Conservation (phyloP, 2,113 vertebrate species). For the Riparia riparia region DNA sequence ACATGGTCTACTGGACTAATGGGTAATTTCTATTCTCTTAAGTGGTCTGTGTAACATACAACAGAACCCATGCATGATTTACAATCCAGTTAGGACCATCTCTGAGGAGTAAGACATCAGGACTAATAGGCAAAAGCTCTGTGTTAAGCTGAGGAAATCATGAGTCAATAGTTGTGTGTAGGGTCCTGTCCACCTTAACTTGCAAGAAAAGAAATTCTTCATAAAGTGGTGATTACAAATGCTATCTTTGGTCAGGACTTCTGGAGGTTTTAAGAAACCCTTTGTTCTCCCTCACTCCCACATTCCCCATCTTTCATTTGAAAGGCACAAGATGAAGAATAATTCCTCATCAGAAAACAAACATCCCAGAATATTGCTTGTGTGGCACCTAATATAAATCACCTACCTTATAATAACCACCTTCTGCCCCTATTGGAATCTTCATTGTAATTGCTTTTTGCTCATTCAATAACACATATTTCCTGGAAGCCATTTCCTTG, state of each 20-base stretch:
- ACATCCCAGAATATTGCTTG: background rate
- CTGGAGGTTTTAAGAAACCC: background rate
- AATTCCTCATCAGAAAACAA: background rate
- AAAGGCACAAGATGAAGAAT: background rate
- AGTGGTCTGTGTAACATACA: background rate
- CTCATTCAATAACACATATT: slow-evolving; percentile 65
- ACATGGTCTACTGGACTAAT: background rate
- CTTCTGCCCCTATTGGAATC: slow-evolving; percentile 81
- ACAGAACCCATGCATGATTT: background rate
- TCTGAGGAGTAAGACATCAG: background rate
- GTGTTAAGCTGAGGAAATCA: background rate
- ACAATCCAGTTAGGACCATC: background rate
- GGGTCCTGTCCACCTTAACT: background rate
- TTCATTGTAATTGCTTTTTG: slow-evolving; percentile 54
- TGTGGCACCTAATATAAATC: fast-evolving
- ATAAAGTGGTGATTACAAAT: background rate
- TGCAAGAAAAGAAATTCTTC: background rate
- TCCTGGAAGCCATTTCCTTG: slow-evolving; percentile 63
- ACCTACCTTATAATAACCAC: slow-evolving; percentile 84
- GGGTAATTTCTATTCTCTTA: background rate
- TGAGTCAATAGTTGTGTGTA: background rate
- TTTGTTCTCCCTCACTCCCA: background rate
- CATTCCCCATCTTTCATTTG: background rate
- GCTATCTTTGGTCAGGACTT: background rate
- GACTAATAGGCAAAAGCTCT: background rate